These are phyloP conservation scores for Plagiodera versicolora DNA, from an alignment of 2,888 invertebrate species.

Conservation along the genomic window DNA sequence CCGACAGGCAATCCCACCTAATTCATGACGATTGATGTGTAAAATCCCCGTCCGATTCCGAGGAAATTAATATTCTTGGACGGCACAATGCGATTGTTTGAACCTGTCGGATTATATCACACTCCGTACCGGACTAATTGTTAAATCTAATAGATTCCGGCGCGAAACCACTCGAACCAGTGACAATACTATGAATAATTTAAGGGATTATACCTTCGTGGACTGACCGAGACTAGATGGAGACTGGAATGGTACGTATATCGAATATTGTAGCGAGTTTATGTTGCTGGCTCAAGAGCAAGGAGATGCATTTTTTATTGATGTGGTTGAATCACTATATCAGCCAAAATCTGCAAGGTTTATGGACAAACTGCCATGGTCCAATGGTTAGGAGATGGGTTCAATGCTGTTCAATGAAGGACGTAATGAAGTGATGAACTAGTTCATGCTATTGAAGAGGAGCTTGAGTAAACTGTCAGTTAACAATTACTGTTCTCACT, in stretches of 20 bases:
- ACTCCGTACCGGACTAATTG: constrained; percentile 43
- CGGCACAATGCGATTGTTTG: constrained; percentile 33
- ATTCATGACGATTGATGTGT: constrained; percentile 22
- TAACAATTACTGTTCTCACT: too few relatives aligned
- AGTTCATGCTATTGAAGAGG: too few relatives aligned
- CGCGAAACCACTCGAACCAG: constrained; percentile 40
- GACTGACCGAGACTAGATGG: background rate
- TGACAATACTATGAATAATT: constrained; percentile 34
- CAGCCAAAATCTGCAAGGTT: too few relatives aligned
- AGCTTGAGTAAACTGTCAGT: too few relatives aligned
- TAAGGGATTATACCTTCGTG: constrained; percentile 10
- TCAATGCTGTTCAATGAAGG: too few relatives aligned
- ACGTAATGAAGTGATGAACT: too few relatives aligned
- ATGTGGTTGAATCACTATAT: too few relatives aligned
- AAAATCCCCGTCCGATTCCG: constrained; percentile 29
- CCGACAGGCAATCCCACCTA: background rate
- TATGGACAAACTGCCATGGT: too few relatives aligned
- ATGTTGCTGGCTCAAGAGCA: too few relatives aligned
- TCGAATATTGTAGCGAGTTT: background rate
- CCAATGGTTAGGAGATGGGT: too few relatives aligned
- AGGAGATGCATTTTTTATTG: too few relatives aligned
- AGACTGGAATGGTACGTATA: background rate
- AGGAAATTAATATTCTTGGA: constrained; percentile 34
- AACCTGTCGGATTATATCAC: constrained; percentile 40
- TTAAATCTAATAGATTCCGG: constrained; percentile 45